phyloP scores from a whole-genome alignment of 2,113 vertebrate species.

The Eptesicus fuscus region DNA sequence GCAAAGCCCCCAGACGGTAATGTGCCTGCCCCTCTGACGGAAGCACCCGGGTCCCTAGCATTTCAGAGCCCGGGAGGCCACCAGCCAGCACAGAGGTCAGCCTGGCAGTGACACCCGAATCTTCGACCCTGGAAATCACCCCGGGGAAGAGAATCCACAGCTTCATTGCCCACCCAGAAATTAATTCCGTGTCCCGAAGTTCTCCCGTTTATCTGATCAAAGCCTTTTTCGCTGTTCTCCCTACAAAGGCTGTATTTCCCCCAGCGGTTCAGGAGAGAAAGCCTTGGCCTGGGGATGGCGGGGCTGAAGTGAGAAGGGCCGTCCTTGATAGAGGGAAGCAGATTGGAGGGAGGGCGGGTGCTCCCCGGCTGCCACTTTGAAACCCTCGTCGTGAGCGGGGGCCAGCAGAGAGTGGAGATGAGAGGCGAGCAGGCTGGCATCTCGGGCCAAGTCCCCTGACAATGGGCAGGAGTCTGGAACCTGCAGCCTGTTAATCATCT shows the following conservation, averaged over 20 bases:
- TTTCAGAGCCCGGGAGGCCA: background rate
- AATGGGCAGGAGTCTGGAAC: slow-evolving; percentile 58
- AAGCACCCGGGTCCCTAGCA: background rate
- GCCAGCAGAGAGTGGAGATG: background rate
- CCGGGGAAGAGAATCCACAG: background rate
- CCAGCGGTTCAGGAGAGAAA: background rate
- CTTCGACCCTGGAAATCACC: background rate
- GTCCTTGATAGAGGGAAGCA: background rate
- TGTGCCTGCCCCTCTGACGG: background rate
- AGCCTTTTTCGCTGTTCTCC: background rate
- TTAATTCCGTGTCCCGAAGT: background rate
- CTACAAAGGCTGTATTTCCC: background rate
- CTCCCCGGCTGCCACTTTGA: background rate
- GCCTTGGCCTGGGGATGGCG: background rate
- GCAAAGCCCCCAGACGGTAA: background rate
- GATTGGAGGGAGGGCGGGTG: background rate
- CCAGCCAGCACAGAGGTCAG: background rate
- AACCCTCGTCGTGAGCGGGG: background rate
- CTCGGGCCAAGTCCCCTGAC: slow-evolving; percentile 42
- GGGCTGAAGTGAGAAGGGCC: background rate
- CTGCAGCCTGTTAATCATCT: slow-evolving; percentile 76
- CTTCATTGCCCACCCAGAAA: background rate
- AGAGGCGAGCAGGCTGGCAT: background rate
- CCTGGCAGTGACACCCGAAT: background rate
- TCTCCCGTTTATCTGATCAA: background rate